Conservation (phyloP, 1,140 invertebrate genomes). For the Microplitis mediator region DNA sequence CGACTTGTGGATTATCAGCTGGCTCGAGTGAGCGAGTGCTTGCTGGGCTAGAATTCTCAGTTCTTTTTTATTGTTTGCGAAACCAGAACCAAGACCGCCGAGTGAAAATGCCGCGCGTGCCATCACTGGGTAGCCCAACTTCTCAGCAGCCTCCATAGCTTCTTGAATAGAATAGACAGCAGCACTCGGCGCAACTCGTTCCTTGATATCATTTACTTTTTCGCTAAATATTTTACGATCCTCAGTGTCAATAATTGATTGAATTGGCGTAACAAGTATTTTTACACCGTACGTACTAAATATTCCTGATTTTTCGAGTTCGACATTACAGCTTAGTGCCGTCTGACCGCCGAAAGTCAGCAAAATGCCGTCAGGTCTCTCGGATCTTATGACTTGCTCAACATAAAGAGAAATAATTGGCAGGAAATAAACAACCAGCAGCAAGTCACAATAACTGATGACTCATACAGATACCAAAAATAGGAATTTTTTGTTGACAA, state of each 20-base stretch:
- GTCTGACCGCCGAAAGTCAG: constrained; percentile 99
- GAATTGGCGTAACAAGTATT: constrained; percentile 91
- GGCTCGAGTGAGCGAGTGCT: constrained; percentile 91
- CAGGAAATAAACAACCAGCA: constrained; percentile 82
- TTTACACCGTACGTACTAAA: constrained; percentile 86
- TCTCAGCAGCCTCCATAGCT: constrained; percentile 85
- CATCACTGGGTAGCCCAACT: constrained; percentile 93
- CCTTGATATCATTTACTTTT: constrained; percentile 85
- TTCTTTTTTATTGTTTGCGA: constrained; percentile 89
- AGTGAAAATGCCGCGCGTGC: constrained; percentile 94
- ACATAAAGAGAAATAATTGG: constrained; percentile 95
- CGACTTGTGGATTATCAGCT: constrained; percentile 97
- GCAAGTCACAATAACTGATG: constrained; percentile 93
- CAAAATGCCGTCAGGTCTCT: constrained; percentile 93
- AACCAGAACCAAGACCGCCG: constrained; percentile 96
- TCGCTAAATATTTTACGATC: constrained; percentile 95
- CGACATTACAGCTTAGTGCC: constrained; percentile 96
- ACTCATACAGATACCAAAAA: constrained; percentile 97
- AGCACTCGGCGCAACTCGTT: constrained; percentile 92
- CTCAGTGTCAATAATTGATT: constrained; percentile 96
- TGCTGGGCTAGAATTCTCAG: constrained; percentile 79
- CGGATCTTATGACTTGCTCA: constrained; percentile 92
- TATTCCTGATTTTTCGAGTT: constrained; percentile 82
- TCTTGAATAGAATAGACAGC: constrained; percentile 87
- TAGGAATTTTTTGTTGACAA: constrained; percentile 65